phyloP scores from a whole-genome alignment of 2,888 invertebrate species.

The Lasioglossum calceatum region DNA sequence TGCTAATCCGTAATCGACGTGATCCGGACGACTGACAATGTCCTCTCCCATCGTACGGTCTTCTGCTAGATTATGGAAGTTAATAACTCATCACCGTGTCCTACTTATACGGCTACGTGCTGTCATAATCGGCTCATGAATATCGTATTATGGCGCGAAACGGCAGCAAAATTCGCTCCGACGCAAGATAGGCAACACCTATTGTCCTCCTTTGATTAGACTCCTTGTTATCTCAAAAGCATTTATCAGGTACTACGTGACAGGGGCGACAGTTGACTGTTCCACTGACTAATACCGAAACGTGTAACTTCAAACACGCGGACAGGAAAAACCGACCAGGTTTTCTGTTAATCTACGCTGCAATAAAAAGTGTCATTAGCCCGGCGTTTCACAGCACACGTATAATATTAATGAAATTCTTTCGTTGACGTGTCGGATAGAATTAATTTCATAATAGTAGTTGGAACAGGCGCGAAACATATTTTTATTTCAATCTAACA shows the following conservation, averaged over 20 bases:
- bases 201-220: conserved; percentile 61
- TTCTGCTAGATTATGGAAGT: conserved; percentile 67
- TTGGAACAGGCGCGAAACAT: not conserved
- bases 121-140: conserved; percentile 71
- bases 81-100: conserved; percentile 68
- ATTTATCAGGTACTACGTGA: conserved; percentile 52
- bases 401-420: not conserved
- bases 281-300: not conserved
- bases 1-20: conserved; percentile 60
- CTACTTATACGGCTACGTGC: conserved; percentile 61
- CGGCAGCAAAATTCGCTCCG: conserved; percentile 61
- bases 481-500: not conserved
- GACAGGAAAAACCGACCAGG: not conserved
- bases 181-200: conserved; percentile 49
- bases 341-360: not conserved
- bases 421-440: not conserved
- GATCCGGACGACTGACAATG: conserved; percentile 50
- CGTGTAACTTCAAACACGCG: not conserved
- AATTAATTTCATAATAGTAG: not conserved
- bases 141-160: conserved; percentile 67
- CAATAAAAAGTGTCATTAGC: not conserved
- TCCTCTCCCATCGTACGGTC: conserved; percentile 43
- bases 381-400: not conserved
- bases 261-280: conserved; percentile 25
- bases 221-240: conserved; percentile 58